phyloP scores from a whole-genome alignment of 1,140 invertebrate genomes.

The Diabrotica virgifera region DNA sequence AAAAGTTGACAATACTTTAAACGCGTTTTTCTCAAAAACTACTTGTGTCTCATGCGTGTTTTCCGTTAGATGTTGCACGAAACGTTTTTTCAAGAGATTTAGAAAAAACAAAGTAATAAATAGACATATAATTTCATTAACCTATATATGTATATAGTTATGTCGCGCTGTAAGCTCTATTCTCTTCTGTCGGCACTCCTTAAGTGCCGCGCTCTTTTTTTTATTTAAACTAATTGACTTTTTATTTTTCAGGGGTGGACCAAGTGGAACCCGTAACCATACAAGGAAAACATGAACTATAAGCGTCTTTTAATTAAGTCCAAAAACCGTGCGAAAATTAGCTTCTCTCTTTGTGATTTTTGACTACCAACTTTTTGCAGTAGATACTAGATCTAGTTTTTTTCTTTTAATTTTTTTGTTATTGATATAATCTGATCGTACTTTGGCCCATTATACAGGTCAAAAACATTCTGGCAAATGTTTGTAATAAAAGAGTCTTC shows the following conservation, averaged over 20 bases:
- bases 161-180: too few species aligned
- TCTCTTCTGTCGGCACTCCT: too few species aligned
- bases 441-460: slow-evolving; percentile 29
- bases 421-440: slow-evolving; percentile 29
- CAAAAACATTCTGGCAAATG: slow-evolving; percentile 11
- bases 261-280: slow-evolving; percentile 45
- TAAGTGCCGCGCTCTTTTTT: too few species aligned
- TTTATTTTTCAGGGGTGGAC: slow-evolving; percentile 41
- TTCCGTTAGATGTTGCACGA: too few species aligned
- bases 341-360: slow-evolving; percentile 44
- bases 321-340: slow-evolving; percentile 39
- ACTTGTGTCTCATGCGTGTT: too few species aligned
- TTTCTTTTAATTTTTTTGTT: slow-evolving; percentile 25
- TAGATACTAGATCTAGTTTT: slow-evolving; percentile 38
- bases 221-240: not conserved
- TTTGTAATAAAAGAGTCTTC: slow-evolving; percentile 12
- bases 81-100: too few species aligned
- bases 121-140: too few species aligned
- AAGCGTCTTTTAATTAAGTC: slow-evolving; percentile 43
- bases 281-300: slow-evolving; percentile 29
- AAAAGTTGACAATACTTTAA: too few species aligned
- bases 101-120: too few species aligned
- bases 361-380: slow-evolving; percentile 42
- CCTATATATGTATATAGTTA: too few species aligned
- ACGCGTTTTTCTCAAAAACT: too few species aligned